Evolutionary conservation across 2,113 vertebrate species (phyloP), one percentile per base, ranked within the genome.

Genomic region (Hydrolagus affinis): DNA sequence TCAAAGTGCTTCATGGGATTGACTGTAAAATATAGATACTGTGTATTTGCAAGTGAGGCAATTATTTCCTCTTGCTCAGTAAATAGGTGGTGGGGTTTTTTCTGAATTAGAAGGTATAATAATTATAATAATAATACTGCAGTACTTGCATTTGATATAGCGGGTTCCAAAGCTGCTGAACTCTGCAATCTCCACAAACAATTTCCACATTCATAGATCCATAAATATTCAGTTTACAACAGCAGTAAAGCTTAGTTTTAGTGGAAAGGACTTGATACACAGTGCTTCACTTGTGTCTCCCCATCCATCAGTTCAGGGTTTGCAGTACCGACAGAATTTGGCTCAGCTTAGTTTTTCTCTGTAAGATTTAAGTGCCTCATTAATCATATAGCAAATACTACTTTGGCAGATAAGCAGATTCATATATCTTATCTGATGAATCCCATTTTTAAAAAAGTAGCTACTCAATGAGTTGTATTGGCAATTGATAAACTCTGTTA

Each of bases 331-430:
- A 56, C 11, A 19, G 17, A 15, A 28, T 72, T 56, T 56, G 56
- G 15, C 73, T 75, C 73, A 21, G 32, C 10, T 56, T 75, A 75
- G 73, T 75, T 57, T 56, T 21, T 75, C 11, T 56, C 73, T 75
- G 32, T 56, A 17, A 75, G 17, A 57, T 56, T 75, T 75, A 75
- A 75, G 72, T 56, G 73, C 17, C 73, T 75, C 32, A 75, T 75
- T 75, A 75, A n/a, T 75, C 73, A 56, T 56, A 75, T 10, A 75
- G 9, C 15, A 75, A 57, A 56, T 21, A 75, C 21, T 74, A 74
- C 21, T 44, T 56, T 75, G 8, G 30, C 32, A 75, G 19, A 44
- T 75, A 56, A 21, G 25, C 4, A 10, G 8, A 19, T 56, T 75
- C 32, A 56, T 75, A 0, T 10, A 4, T 25, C 23, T 72, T 17